These are phyloP conservation scores for Osedax frankpressi DNA, from an alignment of 2,888 invertebrate species.

Conservation along the genomic window DNA sequence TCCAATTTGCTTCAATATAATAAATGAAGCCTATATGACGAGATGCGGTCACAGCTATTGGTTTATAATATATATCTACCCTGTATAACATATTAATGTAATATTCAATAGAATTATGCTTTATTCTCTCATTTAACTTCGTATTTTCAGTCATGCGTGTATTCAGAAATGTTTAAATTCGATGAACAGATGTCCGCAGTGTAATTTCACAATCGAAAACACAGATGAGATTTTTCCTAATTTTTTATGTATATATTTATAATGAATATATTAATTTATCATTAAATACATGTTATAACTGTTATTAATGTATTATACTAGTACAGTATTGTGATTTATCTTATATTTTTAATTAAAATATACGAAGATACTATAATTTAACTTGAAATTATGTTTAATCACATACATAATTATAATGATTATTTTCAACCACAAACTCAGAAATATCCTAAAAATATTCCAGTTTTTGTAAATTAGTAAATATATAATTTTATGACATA, in stretches of 20 bases:
- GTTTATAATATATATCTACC: conserved; percentile 32
- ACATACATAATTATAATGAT: too few species aligned
- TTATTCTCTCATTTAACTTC: background rate
- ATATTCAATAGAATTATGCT: background rate
- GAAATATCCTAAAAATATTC: too few species aligned
- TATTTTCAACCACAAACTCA: too few species aligned
- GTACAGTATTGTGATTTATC: too few species aligned
- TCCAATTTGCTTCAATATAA: conserved; percentile 75
- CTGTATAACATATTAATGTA: background rate
- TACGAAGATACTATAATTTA: too few species aligned
- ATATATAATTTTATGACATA: too few species aligned
- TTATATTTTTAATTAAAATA: too few species aligned
- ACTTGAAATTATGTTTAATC: too few species aligned
- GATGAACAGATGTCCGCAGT: conserved; percentile 67
- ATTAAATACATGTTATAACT: too few species aligned
- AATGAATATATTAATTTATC: too few species aligned
- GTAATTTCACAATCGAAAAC: conserved; percentile 59
- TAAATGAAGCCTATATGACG: conserved; percentile 78
- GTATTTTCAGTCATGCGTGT: conserved; percentile 54
- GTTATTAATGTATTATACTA: too few species aligned
- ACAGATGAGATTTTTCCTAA: conserved; percentile 69
- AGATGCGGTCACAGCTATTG: conserved; percentile 86
- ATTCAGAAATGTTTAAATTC: conserved; percentile 58
- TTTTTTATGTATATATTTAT: conserved; percentile 53
- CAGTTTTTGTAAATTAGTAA: too few species aligned